A percentile compares a stretch with the other conserved stretches of the same genome.
Evolutionary conservation across 2,113 vertebrate species (phyloP).

Genomic region (Axis porcinus): DNA sequence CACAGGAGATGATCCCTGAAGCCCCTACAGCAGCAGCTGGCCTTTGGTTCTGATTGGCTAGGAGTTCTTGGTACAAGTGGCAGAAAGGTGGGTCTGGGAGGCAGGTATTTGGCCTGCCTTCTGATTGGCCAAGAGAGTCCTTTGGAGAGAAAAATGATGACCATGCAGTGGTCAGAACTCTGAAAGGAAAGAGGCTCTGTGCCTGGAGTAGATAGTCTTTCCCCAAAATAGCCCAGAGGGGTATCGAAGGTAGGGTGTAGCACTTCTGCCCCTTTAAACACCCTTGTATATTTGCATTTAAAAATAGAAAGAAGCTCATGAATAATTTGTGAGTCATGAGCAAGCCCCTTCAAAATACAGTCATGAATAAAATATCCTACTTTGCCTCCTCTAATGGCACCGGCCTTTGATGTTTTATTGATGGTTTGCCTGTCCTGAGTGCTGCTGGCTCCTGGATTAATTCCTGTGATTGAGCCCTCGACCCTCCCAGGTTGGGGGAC

Average conservation of each 20-base stretch:
- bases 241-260: not conserved
- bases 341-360: slow-evolving; percentile 65
- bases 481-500: not conserved
- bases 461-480: not conserved
- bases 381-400: slow-evolving; percentile 23
- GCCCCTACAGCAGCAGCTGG: accelerated
- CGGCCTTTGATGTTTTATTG: slow-evolving; percentile 62
- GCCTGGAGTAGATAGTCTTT: not conserved
- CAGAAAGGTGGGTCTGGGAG: not conserved
- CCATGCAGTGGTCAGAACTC: not conserved
- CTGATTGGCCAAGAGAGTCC: not conserved
- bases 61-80: not conserved
- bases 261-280: slow-evolving; percentile 53
- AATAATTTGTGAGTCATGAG: slow-evolving; percentile 70
- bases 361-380: slow-evolving; percentile 65
- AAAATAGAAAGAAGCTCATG: slow-evolving; percentile 67
- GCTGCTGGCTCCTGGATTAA: not conserved
- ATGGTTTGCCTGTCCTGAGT: slow-evolving; percentile 28
- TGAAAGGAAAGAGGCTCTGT: not conserved
- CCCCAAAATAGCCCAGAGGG: slow-evolving; percentile 16
- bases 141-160: no score
- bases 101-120: not conserved
- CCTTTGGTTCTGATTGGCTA: not conserved
- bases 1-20: not conserved
- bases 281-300: slow-evolving; percentile 62